Percentiles rank a stretch among this genome's conserved stretches.
Evolutionary conservation across 1,140 invertebrate genomes (phyloP).

Genomic region (Hormaphis cornu): DNA sequence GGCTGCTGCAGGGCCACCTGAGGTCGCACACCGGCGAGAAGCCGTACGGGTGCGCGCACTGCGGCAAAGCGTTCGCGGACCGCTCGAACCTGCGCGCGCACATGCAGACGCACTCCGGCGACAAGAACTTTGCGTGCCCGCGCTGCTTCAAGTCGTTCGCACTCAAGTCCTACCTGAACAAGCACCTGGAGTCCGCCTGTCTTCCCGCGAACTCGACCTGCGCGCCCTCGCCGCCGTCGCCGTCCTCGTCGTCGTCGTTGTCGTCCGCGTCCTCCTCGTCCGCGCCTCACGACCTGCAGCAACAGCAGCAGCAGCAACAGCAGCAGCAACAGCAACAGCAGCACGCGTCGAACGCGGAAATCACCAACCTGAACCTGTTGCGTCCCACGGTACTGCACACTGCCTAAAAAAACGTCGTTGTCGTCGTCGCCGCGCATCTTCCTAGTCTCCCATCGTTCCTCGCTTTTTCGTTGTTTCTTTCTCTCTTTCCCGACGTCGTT

Average conservation of each 20-base stretch:
- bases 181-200: slow-evolving; percentile 89
- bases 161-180: slow-evolving; percentile 93
- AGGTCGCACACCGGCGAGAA: slow-evolving; percentile 97
- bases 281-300: background rate
- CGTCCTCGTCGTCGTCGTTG: slow-evolving; percentile 41
- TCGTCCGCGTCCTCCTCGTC: background rate
- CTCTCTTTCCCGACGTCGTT: too few relatives aligned
- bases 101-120: slow-evolving; percentile 84
- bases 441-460: background rate
- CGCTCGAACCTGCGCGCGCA: slow-evolving; percentile 86
- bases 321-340: background rate
- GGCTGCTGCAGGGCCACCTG: slow-evolving; percentile 87
- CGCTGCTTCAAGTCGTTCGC: slow-evolving; percentile 89
- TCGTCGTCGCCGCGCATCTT: background rate
- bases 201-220: slow-evolving; percentile 48
- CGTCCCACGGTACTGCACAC: slow-evolving; percentile 26
- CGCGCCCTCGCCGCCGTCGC: background rate
- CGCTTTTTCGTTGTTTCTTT: too few relatives aligned
- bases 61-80: slow-evolving; percentile 97
- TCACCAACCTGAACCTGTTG: slow-evolving; percentile 26
- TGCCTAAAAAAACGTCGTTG: background rate
- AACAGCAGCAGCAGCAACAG: background rate
- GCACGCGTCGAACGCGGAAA: background rate
- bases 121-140: slow-evolving; percentile 82
- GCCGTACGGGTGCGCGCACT: slow-evolving; percentile 96